A percentile compares a stretch with the other conserved stretches of the same genome.
These are phyloP conservation scores for Clavelina lepadiformis DNA, from an alignment of 23 tunicate species.

Conservation along the genomic window DNA sequence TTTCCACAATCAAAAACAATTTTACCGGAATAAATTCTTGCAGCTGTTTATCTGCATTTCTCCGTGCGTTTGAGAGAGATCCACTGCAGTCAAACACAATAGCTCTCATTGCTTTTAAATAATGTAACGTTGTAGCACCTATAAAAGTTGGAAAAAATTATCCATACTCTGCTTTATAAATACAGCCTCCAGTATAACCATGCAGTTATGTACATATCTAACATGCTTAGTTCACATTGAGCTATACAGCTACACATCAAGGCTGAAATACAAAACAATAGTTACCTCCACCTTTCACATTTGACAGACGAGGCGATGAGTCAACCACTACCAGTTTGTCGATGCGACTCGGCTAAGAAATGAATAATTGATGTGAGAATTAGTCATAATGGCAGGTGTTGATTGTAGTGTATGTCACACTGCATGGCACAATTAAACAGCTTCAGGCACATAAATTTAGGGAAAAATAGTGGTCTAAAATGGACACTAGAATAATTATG, in stretches of 20 bases:
- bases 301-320: constrained; percentile 51
- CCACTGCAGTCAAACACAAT: constrained; percentile 20
- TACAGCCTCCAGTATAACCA: too few relatives aligned
- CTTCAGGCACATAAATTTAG: too few relatives aligned
- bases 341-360: constrained; percentile 41
- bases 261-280: too few relatives aligned
- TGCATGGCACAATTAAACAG: too few relatives aligned
- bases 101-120: constrained; percentile 63
- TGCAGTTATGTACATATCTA: too few relatives aligned
- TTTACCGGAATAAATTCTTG: constrained; percentile 24
- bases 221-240: too few relatives aligned
- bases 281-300: too few relatives aligned
- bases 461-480: too few relatives aligned
- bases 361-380: constrained; percentile 5
- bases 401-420: neutral
- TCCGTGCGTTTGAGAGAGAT: constrained; percentile 34
- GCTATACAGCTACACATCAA: too few relatives aligned
- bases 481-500: too few relatives aligned
- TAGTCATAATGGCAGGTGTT: neutral
- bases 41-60: constrained; percentile 51
- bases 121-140: constrained; percentile 30
- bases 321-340: constrained; percentile 73
- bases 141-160: too few relatives aligned
- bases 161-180: too few relatives aligned
- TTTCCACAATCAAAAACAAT: neutral